Percentiles rank a stretch among this genome's conserved stretches.
phyloP scores from a whole-genome alignment of 2,888 invertebrate genomes.

The Altica lythri region DNA sequence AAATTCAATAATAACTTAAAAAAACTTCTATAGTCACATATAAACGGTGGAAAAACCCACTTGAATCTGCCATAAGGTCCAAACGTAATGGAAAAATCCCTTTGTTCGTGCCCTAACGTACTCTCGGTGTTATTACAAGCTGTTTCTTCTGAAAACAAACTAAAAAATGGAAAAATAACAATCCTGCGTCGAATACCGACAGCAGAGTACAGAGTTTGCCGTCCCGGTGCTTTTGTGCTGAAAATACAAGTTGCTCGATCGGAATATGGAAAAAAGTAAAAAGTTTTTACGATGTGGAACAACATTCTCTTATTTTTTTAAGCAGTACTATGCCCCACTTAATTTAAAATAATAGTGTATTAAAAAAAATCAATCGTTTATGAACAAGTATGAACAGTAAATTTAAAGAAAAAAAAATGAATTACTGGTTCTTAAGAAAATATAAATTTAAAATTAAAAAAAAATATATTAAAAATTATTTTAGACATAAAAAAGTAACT shows the following conservation, averaged over 20 bases:
- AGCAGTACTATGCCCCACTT: constrained; percentile 5
- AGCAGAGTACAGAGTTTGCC: constrained; percentile 34
- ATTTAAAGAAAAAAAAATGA: too few species aligned
- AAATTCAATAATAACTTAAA: constrained; percentile 15
- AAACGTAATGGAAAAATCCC: constrained; percentile 27
- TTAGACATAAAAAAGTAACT: too few species aligned
- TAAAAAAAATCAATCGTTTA: too few species aligned
- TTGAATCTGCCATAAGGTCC: constrained; percentile 30
- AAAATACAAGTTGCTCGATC: constrained; percentile 37
- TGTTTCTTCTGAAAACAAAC: constrained; percentile 55
- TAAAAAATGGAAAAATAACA: constrained; percentile 57
- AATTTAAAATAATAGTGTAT: too few species aligned
- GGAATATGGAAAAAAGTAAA: constrained; percentile 41
- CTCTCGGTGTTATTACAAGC: constrained; percentile 46
- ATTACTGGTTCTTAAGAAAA: too few species aligned
- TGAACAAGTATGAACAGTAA: too few species aligned
- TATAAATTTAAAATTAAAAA: too few species aligned
- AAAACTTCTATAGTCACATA: constrained; percentile 6
- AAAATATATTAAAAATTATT: too few species aligned
- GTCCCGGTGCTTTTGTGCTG: constrained; percentile 33
- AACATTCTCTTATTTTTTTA: constrained; percentile 25
- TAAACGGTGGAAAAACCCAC: constrained; percentile 34
- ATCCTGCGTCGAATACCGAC: constrained; percentile 42
- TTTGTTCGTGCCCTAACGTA: constrained; percentile 35
- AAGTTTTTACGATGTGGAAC: constrained; percentile 26